These are phyloP conservation scores for Bostrychus sinensis DNA, from an alignment of 2,113 vertebrate species.

Conservation along the genomic window DNA sequence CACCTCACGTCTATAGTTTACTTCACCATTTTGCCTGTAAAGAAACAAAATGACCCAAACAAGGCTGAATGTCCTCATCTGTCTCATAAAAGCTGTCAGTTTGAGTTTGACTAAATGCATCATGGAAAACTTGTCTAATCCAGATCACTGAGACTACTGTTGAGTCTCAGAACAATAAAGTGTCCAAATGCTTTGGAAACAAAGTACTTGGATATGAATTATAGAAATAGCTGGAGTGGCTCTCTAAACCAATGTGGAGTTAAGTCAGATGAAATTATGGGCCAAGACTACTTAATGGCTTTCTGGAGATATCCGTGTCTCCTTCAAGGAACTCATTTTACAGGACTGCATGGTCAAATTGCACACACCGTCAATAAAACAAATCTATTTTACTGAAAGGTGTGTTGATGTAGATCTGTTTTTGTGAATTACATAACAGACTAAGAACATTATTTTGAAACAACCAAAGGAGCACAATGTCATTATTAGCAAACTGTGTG, in stretches of 20 bases:
- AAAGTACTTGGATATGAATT: conserved; percentile 40
- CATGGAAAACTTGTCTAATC: conserved; percentile 45
- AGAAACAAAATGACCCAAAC: conserved; percentile 18
- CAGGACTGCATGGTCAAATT: conserved; percentile 5
- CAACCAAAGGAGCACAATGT: neutral
- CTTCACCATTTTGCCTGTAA: conserved; percentile 14
- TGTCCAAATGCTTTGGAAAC: conserved; percentile 33
- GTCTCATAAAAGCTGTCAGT: conserved; percentile 27
- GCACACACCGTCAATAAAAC: conserved; percentile 13
- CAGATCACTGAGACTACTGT: conserved; percentile 39
- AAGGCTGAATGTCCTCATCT: conserved; percentile 4
- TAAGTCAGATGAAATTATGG: conserved; percentile 20
- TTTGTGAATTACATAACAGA: neutral
- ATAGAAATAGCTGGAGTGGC: conserved; percentile 26
- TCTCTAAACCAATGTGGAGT: conserved; percentile 22
- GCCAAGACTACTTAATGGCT: conserved; percentile 24
- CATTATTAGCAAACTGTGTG: neutral
- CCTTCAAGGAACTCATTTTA: conserved; percentile 9
- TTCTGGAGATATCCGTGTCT: conserved; percentile 18
- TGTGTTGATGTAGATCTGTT: neutral
- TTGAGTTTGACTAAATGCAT: conserved; percentile 18
- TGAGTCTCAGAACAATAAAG: conserved; percentile 50
- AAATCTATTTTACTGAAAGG: neutral
- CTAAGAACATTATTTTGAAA: neutral
- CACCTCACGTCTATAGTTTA: conserved; percentile 14